Base-by-base conservation (phyloP, 1,140 invertebrate genomes). In the Scaptomyza montana region DNA sequence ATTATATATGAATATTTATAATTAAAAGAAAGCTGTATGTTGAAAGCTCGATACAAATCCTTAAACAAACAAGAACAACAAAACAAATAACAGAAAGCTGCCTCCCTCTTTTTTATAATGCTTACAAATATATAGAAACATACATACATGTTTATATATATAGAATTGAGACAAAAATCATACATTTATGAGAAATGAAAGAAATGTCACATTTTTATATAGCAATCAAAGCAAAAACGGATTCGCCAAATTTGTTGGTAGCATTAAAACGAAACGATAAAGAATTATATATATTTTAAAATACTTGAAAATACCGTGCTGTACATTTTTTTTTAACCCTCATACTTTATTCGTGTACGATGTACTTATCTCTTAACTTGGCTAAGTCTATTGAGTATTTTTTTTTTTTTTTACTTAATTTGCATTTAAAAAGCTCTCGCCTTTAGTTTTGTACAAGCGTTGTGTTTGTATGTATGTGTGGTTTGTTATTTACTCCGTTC, bases 1-100 rank as follows among this genome's bases (percentile, higher is more conserved):
- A 87, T 75, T 86, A 80, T 78, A 61, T 84, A 84, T 85, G 64
- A 85, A 76, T 80, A 80, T 80, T 76, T 72, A 76, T 64, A 80
- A 67, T 59, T 61, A 73, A 69, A 56, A 73, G 51, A 69, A 49
- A 80, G 57, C 51, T 68, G 57, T 62, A 69, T 68, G 56, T 51
- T 62, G 56, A 67, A 69, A 56, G 21, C 65, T 62, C 71, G 56
- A 47, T 41, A 53, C 45, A 74, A 74, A 53, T 68, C 63, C 49
- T 75, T 68, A 64, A 73, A 33, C 5, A 59, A 59, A 36, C 6
- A 36, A 36, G 33, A 68, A 45, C 43, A 68, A 45, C 43, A 54
- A 57, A 43, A 9, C 33, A 36, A 3, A 7, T 45, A 80, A 80
- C 73, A 63, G 61, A 65, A 71, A 68, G 64, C 82, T 85, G 81